These are phyloP conservation scores for Carlito syrichta DNA, from an alignment of 2,113 vertebrate genomes.

Conservation along the genomic window DNA sequence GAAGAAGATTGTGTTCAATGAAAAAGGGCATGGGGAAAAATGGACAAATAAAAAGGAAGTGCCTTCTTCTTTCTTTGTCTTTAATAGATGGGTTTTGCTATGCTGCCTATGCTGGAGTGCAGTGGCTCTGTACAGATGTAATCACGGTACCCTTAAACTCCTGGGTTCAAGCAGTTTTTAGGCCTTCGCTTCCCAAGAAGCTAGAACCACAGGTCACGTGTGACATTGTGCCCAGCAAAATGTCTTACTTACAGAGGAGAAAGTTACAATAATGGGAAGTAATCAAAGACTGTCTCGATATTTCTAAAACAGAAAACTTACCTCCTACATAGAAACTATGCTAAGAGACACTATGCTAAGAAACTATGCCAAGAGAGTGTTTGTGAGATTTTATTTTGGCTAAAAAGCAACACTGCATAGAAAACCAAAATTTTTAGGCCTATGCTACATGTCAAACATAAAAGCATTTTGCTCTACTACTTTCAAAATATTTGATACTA, in stretches of 20 bases:
- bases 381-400: not conserved
- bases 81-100: not conserved
- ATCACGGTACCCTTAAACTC: not conserved
- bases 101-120: not conserved
- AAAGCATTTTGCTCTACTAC: not conserved
- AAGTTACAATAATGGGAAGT: not conserved
- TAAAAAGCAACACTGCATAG: not conserved
- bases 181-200: not conserved
- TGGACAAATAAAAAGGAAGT: not conserved
- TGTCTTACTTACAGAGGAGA: not conserved
- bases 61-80: not conserved
- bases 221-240: not conserved
- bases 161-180: not conserved
- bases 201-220: not conserved
- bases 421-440: not conserved
- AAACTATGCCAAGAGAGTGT: not conserved
- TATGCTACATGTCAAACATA: not conserved
- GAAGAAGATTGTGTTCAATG: not conserved
- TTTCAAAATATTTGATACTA: not conserved
- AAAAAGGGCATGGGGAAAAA: not conserved
- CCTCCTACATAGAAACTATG: not conserved
- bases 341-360: not conserved
- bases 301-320: not conserved
- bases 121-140: not conserved
- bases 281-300: not conserved